Percentiles rank a stretch among this genome's conserved stretches.
Conservation (phyloP, 2,797 vertebrate genomes). For the Agapornis canus region DNA sequence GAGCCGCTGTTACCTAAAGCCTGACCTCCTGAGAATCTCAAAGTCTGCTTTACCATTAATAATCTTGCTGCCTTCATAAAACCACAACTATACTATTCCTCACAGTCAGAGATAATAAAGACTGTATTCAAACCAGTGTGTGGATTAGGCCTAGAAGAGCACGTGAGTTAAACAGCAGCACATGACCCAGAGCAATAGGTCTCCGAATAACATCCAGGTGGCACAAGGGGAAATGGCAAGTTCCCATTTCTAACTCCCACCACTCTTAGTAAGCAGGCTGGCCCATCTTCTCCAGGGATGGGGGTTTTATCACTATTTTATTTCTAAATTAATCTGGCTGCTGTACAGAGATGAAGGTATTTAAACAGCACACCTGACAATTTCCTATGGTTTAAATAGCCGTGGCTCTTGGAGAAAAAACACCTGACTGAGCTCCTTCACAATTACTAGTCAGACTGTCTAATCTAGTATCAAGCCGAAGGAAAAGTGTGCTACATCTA, state of each 20-base stretch:
- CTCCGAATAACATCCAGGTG: background rate
- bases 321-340: background rate
- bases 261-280: background rate
- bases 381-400: background rate
- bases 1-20: background rate
- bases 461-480: slow-evolving; percentile 6
- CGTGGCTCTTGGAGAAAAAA: background rate
- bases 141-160: background rate
- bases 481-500: slow-evolving; percentile 6
- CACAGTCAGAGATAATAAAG: background rate
- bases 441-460: background rate
- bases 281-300: background rate
- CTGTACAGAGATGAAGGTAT: background rate
- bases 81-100: background rate
- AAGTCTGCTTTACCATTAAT: background rate
- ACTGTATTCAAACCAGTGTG: background rate
- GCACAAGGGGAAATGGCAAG: background rate
- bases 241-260: background rate
- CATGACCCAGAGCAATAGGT: background rate
- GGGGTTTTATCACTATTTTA: background rate
- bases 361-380: background rate
- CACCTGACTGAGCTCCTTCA: background rate
- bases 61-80: background rate
- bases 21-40: background rate
- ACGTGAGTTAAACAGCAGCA: background rate